These are phyloP conservation scores for Catotricha subobsoleta DNA, from an alignment of 2,888 invertebrate genomes.

Conservation along the genomic window DNA sequence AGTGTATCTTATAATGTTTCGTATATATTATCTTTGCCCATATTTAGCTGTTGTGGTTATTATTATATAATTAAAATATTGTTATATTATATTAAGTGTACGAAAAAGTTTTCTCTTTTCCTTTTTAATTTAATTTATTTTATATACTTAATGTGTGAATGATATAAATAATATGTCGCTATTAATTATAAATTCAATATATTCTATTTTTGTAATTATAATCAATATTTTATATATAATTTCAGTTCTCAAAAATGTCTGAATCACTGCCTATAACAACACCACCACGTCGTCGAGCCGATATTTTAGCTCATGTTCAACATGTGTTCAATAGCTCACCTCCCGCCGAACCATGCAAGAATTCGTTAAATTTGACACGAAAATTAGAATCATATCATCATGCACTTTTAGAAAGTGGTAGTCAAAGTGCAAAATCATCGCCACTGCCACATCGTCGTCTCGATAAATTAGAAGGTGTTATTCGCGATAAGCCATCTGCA, in stretches of 20 bases:
- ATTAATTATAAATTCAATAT: too few species aligned
- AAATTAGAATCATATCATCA: slow-evolving; percentile 11
- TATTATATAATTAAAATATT: too few species aligned
- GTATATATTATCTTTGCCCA: too few species aligned
- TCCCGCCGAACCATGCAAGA: slow-evolving; percentile 13
- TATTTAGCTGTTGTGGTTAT: too few species aligned
- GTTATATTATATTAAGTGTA: too few species aligned
- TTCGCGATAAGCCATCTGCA: slow-evolving; percentile 14
- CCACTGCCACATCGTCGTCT: slow-evolving; percentile 14
- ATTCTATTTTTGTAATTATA: too few species aligned
- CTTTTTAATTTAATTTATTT: too few species aligned
- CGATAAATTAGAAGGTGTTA: slow-evolving; percentile 14
- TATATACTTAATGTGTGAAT: too few species aligned
- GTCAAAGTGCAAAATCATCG: slow-evolving; percentile 14
- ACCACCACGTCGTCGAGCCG: slow-evolving; percentile 11
- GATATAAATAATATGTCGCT: too few species aligned
- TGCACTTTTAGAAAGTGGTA: slow-evolving; percentile 12
- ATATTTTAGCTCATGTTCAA: slow-evolving; percentile 9
- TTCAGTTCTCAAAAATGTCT: slow-evolving; percentile 12
- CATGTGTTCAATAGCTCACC: background rate
- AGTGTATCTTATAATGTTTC: too few species aligned
- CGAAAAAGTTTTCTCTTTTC: too few species aligned
- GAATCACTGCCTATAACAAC: slow-evolving; percentile 12
- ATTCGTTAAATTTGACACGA: slow-evolving; percentile 13
- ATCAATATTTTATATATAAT: too few species aligned